These are phyloP conservation scores for Myopa tessellatipennis DNA, from an alignment of 2,888 invertebrate genomes.

Conservation along the genomic window DNA sequence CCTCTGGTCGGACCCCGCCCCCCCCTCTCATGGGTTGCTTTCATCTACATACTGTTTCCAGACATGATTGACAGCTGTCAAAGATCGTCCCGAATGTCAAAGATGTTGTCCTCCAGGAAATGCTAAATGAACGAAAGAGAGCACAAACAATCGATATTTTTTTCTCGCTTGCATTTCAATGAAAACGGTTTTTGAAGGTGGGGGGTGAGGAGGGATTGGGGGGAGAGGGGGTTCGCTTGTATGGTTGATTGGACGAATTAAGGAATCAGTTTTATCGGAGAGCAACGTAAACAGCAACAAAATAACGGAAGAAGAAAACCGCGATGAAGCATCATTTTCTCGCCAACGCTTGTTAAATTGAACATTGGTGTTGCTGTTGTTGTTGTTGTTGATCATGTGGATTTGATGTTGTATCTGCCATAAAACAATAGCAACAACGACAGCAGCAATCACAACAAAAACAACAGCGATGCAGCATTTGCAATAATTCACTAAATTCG, in stretches of 20 bases:
- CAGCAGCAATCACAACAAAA: neutral
- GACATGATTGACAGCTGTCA: slow-evolving; percentile 57
- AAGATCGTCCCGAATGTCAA: slow-evolving; percentile 47
- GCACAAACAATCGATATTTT: neutral
- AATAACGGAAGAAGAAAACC: neutral
- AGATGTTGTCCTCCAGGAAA: slow-evolving; percentile 2
- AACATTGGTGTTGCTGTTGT: slow-evolving; percentile 16
- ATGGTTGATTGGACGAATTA: neutral
- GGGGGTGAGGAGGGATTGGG: neutral
- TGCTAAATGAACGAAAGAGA: neutral
- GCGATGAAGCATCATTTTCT: slow-evolving; percentile 53
- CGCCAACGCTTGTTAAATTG: slow-evolving; percentile 47
- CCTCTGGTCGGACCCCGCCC: neutral
- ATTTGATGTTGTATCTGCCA: slow-evolving; percentile 32
- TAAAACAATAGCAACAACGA: neutral
- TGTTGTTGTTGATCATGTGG: slow-evolving; percentile 9
- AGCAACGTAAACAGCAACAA: neutral
- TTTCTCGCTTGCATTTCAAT: slow-evolving; percentile 4
- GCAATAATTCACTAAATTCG: slow-evolving; percentile 39
- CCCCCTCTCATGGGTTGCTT: neutral
- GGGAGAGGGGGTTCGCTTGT: neutral
- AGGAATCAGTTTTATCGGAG: neutral
- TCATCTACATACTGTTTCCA: slow-evolving; percentile 32
- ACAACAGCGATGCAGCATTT: slow-evolving; percentile 21
- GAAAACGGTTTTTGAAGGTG: slow-evolving; percentile 13